Conservation (phyloP, 2,113 vertebrate species). For the Alethe diademata region DNA sequence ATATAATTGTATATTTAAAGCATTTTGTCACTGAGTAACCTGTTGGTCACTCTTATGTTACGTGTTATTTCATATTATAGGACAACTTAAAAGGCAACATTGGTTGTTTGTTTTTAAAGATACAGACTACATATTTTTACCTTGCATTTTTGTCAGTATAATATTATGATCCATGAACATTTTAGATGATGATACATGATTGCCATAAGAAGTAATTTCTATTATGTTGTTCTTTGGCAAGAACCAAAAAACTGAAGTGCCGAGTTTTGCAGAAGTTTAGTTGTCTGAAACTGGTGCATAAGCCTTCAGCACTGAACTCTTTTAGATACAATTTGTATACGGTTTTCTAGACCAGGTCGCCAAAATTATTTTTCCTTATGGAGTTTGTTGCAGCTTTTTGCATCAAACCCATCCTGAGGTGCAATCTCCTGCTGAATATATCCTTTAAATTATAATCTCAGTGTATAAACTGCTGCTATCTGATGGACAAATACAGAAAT, state of each 20-base stretch:
- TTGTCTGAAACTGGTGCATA: background rate
- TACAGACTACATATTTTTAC: background rate
- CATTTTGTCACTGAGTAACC: background rate
- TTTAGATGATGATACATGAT: background rate
- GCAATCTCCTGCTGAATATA: background rate
- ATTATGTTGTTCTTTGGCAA: background rate
- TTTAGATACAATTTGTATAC: background rate
- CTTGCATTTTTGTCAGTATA: background rate
- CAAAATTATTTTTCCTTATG: background rate
- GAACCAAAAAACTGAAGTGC: background rate
- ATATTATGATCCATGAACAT: background rate
- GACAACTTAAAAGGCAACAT: background rate
- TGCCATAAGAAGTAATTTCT: background rate
- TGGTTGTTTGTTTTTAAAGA: background rate
- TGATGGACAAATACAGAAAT: background rate
- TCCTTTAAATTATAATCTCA: background rate
- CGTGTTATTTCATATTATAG: background rate
- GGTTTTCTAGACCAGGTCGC: background rate
- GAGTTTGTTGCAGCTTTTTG: background rate
- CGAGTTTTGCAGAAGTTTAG: background rate
- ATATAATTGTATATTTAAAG: slow-evolving; percentile 18
- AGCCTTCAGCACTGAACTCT: background rate
- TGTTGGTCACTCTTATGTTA: background rate
- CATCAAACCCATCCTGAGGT: background rate
- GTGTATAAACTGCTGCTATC: background rate